These are phyloP conservation scores for Lytechinus pictus DNA, from an alignment of 35 echinoderm and acorn worm genomes.

Conservation along the genomic window DNA sequence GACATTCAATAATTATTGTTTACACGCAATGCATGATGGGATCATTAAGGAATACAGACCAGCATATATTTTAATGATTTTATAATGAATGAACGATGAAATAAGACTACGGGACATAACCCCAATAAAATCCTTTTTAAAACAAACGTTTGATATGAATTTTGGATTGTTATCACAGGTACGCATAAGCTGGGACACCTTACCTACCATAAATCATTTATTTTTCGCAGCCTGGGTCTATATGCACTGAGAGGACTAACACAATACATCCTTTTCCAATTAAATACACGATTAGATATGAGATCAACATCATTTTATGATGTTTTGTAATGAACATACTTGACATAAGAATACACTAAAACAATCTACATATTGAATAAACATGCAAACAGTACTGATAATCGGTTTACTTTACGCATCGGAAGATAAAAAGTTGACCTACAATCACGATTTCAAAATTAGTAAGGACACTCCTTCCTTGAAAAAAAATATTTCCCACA, in stretches of 20 bases:
- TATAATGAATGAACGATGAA: constrained; percentile 1
- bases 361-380: neutral
- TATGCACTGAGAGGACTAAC: neutral
- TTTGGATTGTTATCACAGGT: neutral
- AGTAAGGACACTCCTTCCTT: neutral
- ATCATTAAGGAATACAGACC: neutral
- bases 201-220: neutral
- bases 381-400: constrained; percentile 1
- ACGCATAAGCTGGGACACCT: neutral
- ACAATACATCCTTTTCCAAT: neutral
- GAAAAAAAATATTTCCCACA: too few species aligned
- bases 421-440: neutral
- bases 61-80: neutral
- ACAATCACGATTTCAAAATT: neutral
- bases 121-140: neutral
- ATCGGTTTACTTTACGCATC: neutral
- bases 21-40: constrained; percentile 25
- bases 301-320: neutral
- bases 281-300: neutral
- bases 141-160: neutral
- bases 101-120: neutral
- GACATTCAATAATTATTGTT: neutral
- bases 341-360: neutral
- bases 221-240: neutral
- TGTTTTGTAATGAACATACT: neutral